These are phyloP conservation scores for Cantharis rufa DNA, from an alignment of 2,888 invertebrate genomes.

Conservation along the genomic window DNA sequence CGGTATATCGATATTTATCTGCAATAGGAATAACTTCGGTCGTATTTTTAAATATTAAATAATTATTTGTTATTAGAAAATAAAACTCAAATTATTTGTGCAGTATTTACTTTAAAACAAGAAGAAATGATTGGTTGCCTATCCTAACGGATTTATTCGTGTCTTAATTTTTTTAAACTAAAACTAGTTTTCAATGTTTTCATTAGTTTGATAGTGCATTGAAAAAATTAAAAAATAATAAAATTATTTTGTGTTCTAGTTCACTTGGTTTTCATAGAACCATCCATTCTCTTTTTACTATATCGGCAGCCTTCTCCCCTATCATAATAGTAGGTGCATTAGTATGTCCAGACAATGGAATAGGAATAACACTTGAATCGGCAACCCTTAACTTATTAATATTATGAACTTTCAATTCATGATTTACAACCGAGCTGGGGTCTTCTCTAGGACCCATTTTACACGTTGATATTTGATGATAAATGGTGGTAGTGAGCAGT, in stretches of 20 bases:
- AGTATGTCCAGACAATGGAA: slow-evolving; percentile 68
- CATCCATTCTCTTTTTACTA: slow-evolving; percentile 57
- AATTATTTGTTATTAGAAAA: too few species aligned
- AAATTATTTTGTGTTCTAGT: too few species aligned
- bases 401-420: slow-evolving; percentile 61
- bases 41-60: too few species aligned
- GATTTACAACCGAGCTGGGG: slow-evolving; percentile 44
- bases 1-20: too few species aligned
- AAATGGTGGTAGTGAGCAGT: slow-evolving; percentile 64
- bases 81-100: background rate
- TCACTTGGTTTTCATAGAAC: background rate
- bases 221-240: too few species aligned
- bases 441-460: slow-evolving; percentile 69
- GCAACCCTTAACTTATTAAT: slow-evolving; percentile 66
- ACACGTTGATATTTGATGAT: slow-evolving; percentile 72
- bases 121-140: background rate
- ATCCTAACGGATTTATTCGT: background rate
- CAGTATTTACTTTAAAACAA: background rate
- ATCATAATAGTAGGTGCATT: slow-evolving; percentile 73
- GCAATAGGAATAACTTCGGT: too few species aligned
- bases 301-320: slow-evolving; percentile 71
- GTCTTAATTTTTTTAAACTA: too few species aligned
- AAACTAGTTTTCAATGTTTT: background rate
- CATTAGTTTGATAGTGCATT: background rate
- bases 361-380: slow-evolving; percentile 72